Evolutionary conservation across 2,797 vertebrate species (phyloP).

Genomic region (Xenentodon cancila): DNA sequence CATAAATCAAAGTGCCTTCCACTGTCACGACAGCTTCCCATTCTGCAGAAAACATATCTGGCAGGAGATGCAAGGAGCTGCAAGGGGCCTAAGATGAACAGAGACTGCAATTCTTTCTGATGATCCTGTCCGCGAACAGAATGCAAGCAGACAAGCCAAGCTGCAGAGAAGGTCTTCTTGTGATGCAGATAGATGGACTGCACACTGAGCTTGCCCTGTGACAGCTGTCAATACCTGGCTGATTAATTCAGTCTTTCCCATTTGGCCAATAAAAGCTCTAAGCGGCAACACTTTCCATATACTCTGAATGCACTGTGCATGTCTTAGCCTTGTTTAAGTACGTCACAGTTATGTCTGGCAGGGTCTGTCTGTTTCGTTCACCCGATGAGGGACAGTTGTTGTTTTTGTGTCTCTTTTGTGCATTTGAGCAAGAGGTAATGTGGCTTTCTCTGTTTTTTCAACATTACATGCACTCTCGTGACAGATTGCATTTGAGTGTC

Average conservation of each 20-base stretch:
- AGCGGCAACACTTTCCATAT: conserved; percentile 10
- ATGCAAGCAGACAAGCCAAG: conserved; percentile 20
- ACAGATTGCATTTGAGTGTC: no score
- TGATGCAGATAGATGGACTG: conserved; percentile 25
- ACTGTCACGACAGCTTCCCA: conserved; percentile 36
- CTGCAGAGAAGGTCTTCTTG: conserved; percentile 27
- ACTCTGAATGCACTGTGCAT: conserved; percentile 15
- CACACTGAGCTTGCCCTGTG: conserved; percentile 51
- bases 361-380: conserved; percentile 8
- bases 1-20: conserved; percentile 69
- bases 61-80: conserved; percentile 27
- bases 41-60: conserved; percentile 60
- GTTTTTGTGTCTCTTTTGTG: conserved; percentile 31
- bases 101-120: conserved; percentile 21
- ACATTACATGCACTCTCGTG: neutral
- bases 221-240: conserved; percentile 62
- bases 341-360: conserved; percentile 27
- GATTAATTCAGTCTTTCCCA: conserved; percentile 71
- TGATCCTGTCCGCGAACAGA: conserved; percentile 25
- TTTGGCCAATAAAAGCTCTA: conserved; percentile 58
- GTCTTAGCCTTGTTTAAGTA: conserved; percentile 27
- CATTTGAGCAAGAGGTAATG: conserved; percentile 24
- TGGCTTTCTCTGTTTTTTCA: conserved; percentile 3
- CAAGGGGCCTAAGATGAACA: conserved; percentile 7
- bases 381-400: conserved; percentile 51